Evolutionary conservation across 2,113 vertebrate species (phyloP).

Genomic region (Eolophus roseicapilla): DNA sequence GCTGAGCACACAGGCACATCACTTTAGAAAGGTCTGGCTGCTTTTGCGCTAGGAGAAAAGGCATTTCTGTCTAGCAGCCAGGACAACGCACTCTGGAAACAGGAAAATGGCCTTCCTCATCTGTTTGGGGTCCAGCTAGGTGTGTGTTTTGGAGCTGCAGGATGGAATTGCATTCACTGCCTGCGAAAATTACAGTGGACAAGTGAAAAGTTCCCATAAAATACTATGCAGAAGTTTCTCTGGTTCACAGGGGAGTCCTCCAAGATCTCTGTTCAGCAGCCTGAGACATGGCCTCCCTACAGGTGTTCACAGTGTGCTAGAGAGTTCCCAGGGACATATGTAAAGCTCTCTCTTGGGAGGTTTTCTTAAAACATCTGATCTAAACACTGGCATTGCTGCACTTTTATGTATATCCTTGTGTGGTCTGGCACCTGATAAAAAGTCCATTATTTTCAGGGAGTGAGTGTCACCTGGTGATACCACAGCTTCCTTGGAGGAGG

Average conservation of each 20-base stretch:
- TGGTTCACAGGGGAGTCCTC: neutral
- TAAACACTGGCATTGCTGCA: neutral
- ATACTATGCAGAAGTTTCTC: neutral
- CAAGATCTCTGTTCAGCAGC: neutral
- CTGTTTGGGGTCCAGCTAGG: neutral
- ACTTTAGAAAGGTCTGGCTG: neutral
- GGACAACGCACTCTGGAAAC: neutral
- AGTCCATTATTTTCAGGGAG: neutral
- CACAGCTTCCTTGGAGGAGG: neutral
- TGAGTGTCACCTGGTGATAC: constrained; percentile 12
- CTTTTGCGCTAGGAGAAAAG: neutral
- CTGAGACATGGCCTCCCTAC: neutral
- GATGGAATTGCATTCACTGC: neutral
- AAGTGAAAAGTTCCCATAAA: neutral
- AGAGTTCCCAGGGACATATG: neutral
- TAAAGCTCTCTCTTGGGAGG: neutral
- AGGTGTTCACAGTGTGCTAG: constrained; percentile 1
- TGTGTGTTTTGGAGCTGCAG: neutral
- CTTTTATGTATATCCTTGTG: constrained; percentile 29
- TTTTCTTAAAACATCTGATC: constrained; percentile 22
- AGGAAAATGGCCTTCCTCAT: neutral
- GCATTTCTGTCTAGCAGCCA: neutral
- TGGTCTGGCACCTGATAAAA: constrained; percentile 59
- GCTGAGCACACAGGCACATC: neutral
- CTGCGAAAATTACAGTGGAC: neutral